Percentiles rank a stretch among this genome's conserved stretches.
phyloP scores from a whole-genome alignment of 2,113 vertebrate genomes.

The Apus apus region DNA sequence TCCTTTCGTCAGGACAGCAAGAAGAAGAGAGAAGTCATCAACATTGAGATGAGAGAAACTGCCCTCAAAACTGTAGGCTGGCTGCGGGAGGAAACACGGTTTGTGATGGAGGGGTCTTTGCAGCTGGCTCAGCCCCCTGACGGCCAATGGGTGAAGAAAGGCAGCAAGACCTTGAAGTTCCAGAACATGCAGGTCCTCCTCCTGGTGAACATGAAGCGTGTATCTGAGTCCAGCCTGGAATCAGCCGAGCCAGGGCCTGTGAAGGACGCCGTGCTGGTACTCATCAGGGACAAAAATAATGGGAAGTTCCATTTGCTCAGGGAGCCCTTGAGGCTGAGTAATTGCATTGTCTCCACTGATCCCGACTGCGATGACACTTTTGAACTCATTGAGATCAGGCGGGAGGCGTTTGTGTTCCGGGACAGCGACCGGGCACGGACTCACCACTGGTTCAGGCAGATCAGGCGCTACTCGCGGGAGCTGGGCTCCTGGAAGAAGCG shows the following conservation, averaged over 20 bases:
- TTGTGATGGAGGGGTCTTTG: constrained; percentile 89
- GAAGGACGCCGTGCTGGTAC: constrained; percentile 85
- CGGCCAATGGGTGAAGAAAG: constrained; percentile 90
- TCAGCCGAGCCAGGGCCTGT: constrained; percentile 72
- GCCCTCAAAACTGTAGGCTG: constrained; percentile 89
- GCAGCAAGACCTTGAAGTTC: constrained; percentile 91
- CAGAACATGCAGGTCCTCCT: constrained; percentile 90
- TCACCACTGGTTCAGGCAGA: constrained; percentile 90
- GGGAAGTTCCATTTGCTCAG: constrained; percentile 89
- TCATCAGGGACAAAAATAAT: constrained; percentile 91
- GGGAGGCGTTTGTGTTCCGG: constrained; percentile 88
- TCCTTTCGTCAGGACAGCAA: constrained; percentile 91
- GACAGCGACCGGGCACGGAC: constrained; percentile 87
- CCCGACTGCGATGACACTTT: constrained; percentile 89
- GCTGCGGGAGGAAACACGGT: constrained; percentile 86
- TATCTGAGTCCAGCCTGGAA: constrained; percentile 64
- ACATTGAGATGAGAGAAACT: constrained; percentile 89
- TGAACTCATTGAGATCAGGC: constrained; percentile 89
- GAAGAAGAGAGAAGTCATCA: constrained; percentile 88
- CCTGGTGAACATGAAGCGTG: constrained; percentile 80
- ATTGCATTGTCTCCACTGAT: constrained; percentile 88
- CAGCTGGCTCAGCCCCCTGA: constrained; percentile 89
- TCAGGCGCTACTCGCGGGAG: constrained; percentile 83
- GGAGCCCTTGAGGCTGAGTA: constrained; percentile 87
- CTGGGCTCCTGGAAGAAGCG: constrained; percentile 90